Percentiles rank a stretch among this genome's conserved stretches.
phyloP scores from a whole-genome alignment of 35 echinoderm and acorn worm genomes.

The Chiridota heheva region DNA sequence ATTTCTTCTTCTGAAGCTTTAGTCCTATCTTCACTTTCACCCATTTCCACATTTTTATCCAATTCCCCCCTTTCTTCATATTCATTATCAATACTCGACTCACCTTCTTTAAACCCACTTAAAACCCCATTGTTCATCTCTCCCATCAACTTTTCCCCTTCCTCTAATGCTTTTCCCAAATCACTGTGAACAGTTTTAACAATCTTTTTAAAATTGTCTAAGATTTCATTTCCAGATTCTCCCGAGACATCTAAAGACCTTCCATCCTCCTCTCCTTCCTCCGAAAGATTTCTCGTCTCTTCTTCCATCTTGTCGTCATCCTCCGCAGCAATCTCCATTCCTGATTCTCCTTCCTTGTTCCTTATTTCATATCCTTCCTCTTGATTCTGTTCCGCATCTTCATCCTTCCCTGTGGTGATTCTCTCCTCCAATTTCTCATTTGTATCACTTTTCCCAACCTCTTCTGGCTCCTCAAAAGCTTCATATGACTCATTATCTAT shows the following conservation, averaged over 20 bases:
- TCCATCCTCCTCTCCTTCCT: neutral
- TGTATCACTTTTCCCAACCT: neutral
- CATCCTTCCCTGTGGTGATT: neutral
- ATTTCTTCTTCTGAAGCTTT: neutral
- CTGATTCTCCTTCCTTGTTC: neutral
- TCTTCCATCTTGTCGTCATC: neutral
- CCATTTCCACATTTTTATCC: constrained; percentile 5
- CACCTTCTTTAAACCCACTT: constrained; percentile 1
- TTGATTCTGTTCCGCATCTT: neutral
- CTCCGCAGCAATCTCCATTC: neutral
- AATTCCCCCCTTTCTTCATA: constrained; percentile 13
- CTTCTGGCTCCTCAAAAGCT: no score
- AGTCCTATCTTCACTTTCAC: neutral
- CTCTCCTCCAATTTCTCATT: neutral
- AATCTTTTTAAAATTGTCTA: constrained; percentile 41
- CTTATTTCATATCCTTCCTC: neutral
- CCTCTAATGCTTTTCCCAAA: constrained; percentile 57
- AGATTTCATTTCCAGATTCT: no score
- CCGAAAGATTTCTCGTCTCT: neutral
- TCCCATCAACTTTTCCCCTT: constrained; percentile 39
- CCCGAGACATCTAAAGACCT: constrained; percentile 1
- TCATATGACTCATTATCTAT: no score
- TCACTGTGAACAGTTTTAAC: constrained; percentile 41
- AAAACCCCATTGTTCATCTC: constrained; percentile 31
- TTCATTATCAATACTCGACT: constrained; percentile 33